Conservation (phyloP, 2,113 vertebrate genomes). For the Anthoscopus minutus region DNA sequence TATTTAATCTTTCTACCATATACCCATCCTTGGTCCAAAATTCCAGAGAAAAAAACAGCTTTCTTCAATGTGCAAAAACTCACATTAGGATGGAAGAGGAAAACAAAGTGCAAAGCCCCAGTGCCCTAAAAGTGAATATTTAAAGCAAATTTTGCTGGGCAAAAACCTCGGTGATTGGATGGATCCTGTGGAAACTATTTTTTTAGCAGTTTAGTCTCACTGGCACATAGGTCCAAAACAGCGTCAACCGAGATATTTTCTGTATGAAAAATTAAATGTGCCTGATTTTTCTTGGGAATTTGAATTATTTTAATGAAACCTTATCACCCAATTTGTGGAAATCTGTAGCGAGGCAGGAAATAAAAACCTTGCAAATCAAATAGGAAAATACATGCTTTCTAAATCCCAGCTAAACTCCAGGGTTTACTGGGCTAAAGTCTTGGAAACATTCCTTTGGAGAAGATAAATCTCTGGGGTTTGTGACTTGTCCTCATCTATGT, state of each 20-base stretch:
- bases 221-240: neutral
- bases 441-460: constrained; percentile 16
- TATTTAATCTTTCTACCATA: neutral
- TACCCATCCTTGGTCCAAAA: neutral
- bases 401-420: constrained; percentile 25
- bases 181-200: neutral
- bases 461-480: neutral
- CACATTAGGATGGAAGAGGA: neutral
- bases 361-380: constrained; percentile 16
- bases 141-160: neutral
- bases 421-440: neutral
- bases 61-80: neutral
- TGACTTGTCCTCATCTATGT: neutral
- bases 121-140: neutral
- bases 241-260: neutral
- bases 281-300: neutral
- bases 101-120: neutral
- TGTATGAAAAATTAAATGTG: neutral
- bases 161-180: neutral
- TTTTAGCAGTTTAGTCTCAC: neutral
- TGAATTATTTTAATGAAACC: neutral
- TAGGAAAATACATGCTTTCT: neutral
- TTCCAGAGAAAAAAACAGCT: neutral
- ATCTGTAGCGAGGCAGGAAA: neutral
- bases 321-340: neutral